Percentiles rank a stretch among this genome's conserved stretches.
These are phyloP conservation scores for Leptopilina clavipes DNA, from an alignment of 1,140 invertebrate species.

Conservation along the genomic window DNA sequence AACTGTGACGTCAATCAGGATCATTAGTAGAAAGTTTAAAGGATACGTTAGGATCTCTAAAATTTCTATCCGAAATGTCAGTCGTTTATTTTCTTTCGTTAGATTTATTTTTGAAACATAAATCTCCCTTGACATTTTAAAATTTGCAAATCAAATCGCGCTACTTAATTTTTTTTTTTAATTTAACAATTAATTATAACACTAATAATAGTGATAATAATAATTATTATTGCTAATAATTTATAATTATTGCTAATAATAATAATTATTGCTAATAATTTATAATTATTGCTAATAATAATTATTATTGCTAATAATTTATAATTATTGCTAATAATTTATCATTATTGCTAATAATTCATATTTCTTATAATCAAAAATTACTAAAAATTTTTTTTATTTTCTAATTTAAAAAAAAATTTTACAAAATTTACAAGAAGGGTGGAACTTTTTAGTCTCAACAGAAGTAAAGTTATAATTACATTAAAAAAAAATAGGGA, in stretches of 20 bases:
- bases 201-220: too few relatives aligned
- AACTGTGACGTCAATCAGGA: conserved; percentile 18
- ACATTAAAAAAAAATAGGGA: too few relatives aligned
- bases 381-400: too few relatives aligned
- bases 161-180: not conserved
- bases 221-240: not conserved
- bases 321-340: too few relatives aligned
- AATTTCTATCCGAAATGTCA: conserved; percentile 16
- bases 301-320: too few relatives aligned
- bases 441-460: too few relatives aligned
- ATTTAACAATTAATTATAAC: not conserved
- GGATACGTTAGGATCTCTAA: conserved; percentile 6
- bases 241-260: not conserved
- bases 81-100: conserved; percentile 6
- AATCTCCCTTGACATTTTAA: not conserved
- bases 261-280: not conserved
- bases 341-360: too few relatives aligned
- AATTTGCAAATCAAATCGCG: conserved; percentile 11
- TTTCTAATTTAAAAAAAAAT: too few relatives aligned
- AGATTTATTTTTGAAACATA: not conserved
- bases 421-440: too few relatives aligned
- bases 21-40: conserved; percentile 12
- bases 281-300: too few relatives aligned
- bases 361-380: too few relatives aligned
- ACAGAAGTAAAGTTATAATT: too few relatives aligned